These are phyloP conservation scores for Oryctes rhinoceros DNA, from an alignment of 1,140 invertebrate genomes.

Conservation along the genomic window DNA sequence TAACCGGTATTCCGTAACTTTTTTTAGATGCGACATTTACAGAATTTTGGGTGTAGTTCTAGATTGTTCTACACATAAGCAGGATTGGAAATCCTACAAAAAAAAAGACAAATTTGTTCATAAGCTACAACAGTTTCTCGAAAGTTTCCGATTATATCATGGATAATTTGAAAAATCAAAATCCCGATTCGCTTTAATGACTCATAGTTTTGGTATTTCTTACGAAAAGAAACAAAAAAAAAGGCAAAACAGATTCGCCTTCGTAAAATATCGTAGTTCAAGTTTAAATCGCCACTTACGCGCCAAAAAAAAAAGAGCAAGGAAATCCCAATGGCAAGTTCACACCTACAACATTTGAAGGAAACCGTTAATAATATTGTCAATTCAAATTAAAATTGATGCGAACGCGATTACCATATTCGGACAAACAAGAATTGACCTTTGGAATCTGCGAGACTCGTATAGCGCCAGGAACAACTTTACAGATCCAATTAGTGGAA, in stretches of 20 bases:
- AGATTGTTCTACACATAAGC: too few relatives aligned
- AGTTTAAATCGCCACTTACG: background rate
- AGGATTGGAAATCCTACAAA: too few relatives aligned
- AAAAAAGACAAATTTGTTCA: too few relatives aligned
- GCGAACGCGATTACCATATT: conserved; percentile 11
- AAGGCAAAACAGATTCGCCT: background rate
- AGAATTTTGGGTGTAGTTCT: too few relatives aligned
- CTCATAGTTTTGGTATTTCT: background rate
- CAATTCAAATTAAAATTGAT: conserved; percentile 10
- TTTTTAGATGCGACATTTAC: too few relatives aligned
- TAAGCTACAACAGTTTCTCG: too few relatives aligned
- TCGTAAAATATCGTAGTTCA: background rate
- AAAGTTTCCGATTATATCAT: too few relatives aligned
- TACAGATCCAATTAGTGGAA: background rate
- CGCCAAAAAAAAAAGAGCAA: background rate
- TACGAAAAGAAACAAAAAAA: background rate
- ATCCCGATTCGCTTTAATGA: background rate
- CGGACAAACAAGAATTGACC: background rate
- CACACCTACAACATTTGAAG: background rate
- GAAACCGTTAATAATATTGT: conserved; percentile 16
- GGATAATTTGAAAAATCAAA: background rate
- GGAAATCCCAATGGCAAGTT: conserved; percentile 5
- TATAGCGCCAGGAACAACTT: background rate
- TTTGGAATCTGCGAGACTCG: background rate
- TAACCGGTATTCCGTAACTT: too few relatives aligned